Conservation (phyloP, 2,888 invertebrate species). For the Xestoiulus laeticollis region DNA sequence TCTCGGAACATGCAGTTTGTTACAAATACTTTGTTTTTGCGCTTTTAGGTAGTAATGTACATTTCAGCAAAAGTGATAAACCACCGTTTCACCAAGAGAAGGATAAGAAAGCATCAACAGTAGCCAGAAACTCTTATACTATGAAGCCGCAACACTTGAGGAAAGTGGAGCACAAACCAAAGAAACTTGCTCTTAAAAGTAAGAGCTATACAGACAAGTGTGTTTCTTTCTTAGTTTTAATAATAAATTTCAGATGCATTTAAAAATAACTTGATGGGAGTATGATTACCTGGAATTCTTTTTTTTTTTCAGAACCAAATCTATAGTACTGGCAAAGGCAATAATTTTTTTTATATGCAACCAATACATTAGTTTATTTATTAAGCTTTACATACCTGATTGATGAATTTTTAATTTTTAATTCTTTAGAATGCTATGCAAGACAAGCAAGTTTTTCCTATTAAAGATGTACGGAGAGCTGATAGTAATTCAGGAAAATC, state of each 20-base stretch:
- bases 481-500: background rate
- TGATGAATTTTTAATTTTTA: background rate
- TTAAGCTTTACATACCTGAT: background rate
- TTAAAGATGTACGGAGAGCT: background rate
- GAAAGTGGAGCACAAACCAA: background rate
- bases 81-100: background rate
- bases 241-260: too few species aligned
- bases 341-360: background rate
- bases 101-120: background rate
- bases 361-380: background rate
- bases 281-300: too few species aligned
- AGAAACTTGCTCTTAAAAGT: background rate
- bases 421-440: background rate
- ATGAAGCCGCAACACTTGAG: background rate
- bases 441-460: background rate
- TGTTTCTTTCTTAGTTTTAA: background rate
- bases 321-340: background rate
- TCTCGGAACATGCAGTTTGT: background rate
- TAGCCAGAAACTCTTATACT: background rate
- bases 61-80: background rate
- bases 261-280: too few species aligned
- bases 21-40: background rate
- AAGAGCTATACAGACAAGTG: background rate
- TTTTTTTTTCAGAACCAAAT: background rate
- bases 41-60: background rate